Percentiles rank a stretch among this genome's conserved stretches.
Evolutionary conservation across 2,888 invertebrate species (phyloP).

Genomic region (Ichneumon xanthorius): DNA sequence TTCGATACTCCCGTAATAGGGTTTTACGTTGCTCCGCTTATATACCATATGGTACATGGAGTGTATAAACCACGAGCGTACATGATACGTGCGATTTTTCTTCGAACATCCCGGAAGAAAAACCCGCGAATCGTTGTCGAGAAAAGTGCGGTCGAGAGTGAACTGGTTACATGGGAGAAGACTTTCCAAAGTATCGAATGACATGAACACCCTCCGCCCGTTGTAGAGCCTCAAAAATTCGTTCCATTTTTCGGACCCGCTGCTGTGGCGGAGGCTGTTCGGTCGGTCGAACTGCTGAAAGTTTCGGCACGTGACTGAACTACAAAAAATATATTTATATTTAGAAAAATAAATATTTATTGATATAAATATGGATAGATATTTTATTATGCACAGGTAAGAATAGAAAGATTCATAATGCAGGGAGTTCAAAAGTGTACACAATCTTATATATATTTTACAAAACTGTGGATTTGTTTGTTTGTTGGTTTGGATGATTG

Average conservation of each 20-base stretch:
- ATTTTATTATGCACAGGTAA: no score
- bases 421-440: no score
- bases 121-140: background rate
- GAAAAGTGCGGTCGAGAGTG: slow-evolving; percentile 7
- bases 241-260: no score
- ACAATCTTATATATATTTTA: no score
- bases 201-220: background rate
- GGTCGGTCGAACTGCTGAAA: background rate
- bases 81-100: background rate
- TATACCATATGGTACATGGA: background rate
- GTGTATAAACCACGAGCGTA: background rate
- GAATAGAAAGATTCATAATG: no score
- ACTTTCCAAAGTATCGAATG: slow-evolving; percentile 20
- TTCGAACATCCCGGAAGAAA: slow-evolving; percentile 6
- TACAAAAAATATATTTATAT: background rate
- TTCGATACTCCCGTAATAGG: background rate
- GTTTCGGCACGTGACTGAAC: background rate
- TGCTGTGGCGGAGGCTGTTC: no score
- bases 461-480: no score
- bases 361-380: background rate
- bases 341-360: background rate
- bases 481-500: no score
- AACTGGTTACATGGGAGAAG: slow-evolving; percentile 12
- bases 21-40: background rate
- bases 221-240: background rate